These are phyloP conservation scores for Pseudoatta argentina DNA, from an alignment of 1,140 invertebrate species.

Conservation along the genomic window DNA sequence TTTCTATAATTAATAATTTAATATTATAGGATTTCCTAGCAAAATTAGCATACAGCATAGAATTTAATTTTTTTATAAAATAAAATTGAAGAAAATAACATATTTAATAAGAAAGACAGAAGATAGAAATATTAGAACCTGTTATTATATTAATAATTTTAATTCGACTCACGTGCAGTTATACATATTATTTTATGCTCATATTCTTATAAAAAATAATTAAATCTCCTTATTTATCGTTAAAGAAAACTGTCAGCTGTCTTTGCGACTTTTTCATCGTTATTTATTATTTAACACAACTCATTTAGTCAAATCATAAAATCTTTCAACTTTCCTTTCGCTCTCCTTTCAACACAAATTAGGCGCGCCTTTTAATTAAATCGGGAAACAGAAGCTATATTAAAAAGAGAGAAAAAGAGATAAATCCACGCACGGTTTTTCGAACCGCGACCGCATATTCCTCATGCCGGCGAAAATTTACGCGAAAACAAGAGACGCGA, in stretches of 20 bases:
- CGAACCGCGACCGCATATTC: background rate
- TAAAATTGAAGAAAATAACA: background rate
- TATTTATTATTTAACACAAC: background rate
- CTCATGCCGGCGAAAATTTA: background rate
- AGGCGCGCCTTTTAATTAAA: background rate
- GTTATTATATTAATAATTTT: too few relatives aligned
- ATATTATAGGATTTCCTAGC: background rate
- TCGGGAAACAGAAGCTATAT: background rate
- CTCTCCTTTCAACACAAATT: background rate
- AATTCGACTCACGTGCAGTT: too few relatives aligned
- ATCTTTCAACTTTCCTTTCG: background rate
- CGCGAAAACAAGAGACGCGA: background rate
- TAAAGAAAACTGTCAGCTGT: background rate
- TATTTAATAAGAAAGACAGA: background rate
- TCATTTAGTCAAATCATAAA: background rate
- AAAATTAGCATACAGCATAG: background rate
- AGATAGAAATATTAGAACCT: background rate
- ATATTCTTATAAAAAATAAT: too few relatives aligned
- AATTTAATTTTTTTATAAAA: slow-evolving; percentile 23
- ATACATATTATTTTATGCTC: too few relatives aligned
- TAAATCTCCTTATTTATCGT: too few relatives aligned
- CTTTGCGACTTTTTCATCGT: background rate
- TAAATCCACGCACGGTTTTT: too few relatives aligned
- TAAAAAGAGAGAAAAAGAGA: background rate
- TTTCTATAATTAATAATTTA: background rate